Base-by-base conservation (phyloP, 2,797 vertebrate genomes). In the Amniataba percoides region DNA sequence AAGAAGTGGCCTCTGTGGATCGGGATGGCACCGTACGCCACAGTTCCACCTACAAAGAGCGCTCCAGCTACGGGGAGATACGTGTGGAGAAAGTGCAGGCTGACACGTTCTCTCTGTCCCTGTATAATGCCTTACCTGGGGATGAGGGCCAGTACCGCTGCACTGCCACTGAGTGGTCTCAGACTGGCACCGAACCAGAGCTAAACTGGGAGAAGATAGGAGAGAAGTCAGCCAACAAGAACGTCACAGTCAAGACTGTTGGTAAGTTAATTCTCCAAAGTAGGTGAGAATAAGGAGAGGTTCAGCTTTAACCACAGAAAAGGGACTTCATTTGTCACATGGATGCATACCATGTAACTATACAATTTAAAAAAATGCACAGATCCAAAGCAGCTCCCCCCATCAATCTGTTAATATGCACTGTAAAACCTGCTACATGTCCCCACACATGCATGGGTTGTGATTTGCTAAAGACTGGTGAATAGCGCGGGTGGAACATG, bases 181-280 rank as follows among this genome's bases (percentile, higher is more conserved):
- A 94, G 74, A 94, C 89, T 0, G 89, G 92, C 40, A 74, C 80
- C 1, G 92, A 92, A 4, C 92, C 93, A 25, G 96, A 97, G 43
- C 93, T 95, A 66, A 95, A 94, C 83, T 99, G 97, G 98, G 96
- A 97, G 92, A 94, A 96, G 42, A 95, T 97, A n/a, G 97, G 97
- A 52, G 96, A 98, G 68, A 95, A 94, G 76, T 92, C 96, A 0
- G 88, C 94, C 40, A 89, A 91, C 83, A 96, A 95, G 57, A 83
- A 79, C 0, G 67, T 99, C 91, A 94, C 95, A 21, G 96, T 99
- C 77, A 98, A 96, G 61, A 96, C 97, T 55, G 95, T 99, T 1
- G 98, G 98, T 99, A 72, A 85, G 93, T 86, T 53, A n/a, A 5
- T 56, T 52, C 15, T 16, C 8, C 39, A 36, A 3, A 21, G 23